Evolutionary conservation across 2,797 vertebrate genomes (phyloP), one percentile per base, ranked within the genome.

Genomic region (Oryzias dopingdopingensis): DNA sequence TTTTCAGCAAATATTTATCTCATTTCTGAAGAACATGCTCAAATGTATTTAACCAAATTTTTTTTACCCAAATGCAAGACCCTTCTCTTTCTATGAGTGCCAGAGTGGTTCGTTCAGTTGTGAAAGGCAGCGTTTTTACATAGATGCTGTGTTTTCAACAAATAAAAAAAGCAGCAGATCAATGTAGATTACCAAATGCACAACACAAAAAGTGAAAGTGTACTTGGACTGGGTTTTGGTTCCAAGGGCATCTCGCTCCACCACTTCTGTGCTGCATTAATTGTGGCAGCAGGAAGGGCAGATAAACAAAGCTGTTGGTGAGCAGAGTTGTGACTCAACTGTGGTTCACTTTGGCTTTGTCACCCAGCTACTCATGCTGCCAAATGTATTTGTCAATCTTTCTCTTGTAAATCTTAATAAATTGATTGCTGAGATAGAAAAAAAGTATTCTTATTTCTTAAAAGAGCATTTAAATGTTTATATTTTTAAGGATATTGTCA

Each of bases 231-330:
- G 63, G 56, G 69, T 65, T 72, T 65, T 52, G 74, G 77, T 72
- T 84, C 78, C 70, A 72, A 66, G 70, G 72, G 69, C 79, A 60
- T 78, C 79, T 78, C 76, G 73, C 67, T 72, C 16, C 70, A 72
- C 74, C 79, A 82, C 82, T 81, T 62, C 70, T 81, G 52, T 20
- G 74, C 70, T 72, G 75, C 81, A 80, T 80, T 82, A 79, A 88
- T 85, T 70, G 77, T 79, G 76, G 59, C 79, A 67, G 67, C 79
- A 70, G 70, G 62, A 64, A 83, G 84, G 79, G 77, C 83, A 84
- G 72, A 67, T 87, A 88, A 90, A 90, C 87, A 89, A 88, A 86
- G 83, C 84, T 85, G 78, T 81, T 83, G 56, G 69, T 75, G 80
- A 81, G 74, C 62, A 41, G 55, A 57, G 65, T 62, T 70, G 80